Evolutionary conservation across 2,797 vertebrate species (phyloP), one percentile per base, ranked within the genome.

Genomic region (Myiotriccus ornatus): DNA sequence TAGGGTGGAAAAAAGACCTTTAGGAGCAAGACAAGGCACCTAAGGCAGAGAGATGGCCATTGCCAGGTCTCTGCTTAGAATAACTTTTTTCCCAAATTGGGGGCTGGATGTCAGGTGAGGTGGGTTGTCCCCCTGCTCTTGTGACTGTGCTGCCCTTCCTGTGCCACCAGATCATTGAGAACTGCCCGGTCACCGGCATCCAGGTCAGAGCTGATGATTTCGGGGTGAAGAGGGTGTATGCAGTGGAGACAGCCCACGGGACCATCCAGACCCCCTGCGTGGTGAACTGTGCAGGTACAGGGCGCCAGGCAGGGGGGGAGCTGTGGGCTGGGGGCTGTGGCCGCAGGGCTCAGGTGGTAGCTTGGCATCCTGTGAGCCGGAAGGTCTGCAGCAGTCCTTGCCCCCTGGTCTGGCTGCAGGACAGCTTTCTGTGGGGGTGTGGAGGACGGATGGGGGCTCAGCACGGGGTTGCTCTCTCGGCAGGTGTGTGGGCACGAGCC

Each of bases 281-380:
- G 94, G 99, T 99, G 88, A 99, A 99, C 96, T 99, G 99, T n/a
- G 99, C 99, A 97, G 99, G 99, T 99, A 94, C 3, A 1, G 32
- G 25, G 67, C 1, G 0, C 39, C 16, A 19, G 19, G n/a, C 50
- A 2, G 0, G 6, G 5, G 59, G 49, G 12, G 3, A 8, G 34
- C 27, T 1, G 37, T 25, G n/a, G 18, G 7, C 30, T 7, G 0
- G 3, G 53, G 46, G 2, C 74, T 43, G 67, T 1, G 0, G 43
- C 24, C 5, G 0, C n/a, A 16, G 3, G 43, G 37, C 56, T 9
- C 2, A 0, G 30, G 20, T 23, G 30, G 17, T 25, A 44, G 8
- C 41, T 79, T 70, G 44, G 41, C 43, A 2, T 56, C 18, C 10
- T 0, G 0, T 4, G 37, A 28, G 9, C 25, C 0, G 0, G 27